A percentile compares a stretch with the other conserved stretches of the same genome.
phyloP scores from a whole-genome alignment of 1,140 invertebrate genomes.

The Oncopodura yosiiana region DNA sequence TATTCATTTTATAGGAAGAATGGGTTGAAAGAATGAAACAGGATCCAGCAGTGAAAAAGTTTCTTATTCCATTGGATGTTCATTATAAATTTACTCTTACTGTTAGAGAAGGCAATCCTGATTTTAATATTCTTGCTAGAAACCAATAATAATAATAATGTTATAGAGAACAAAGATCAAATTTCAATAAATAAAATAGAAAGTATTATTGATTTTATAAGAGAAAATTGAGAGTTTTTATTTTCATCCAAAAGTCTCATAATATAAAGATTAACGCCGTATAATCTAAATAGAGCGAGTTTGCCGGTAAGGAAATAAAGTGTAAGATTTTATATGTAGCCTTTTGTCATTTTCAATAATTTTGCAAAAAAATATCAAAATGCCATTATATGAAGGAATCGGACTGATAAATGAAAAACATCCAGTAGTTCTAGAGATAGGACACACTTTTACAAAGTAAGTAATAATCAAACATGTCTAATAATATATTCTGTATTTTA shows the following conservation, averaged over 20 bases:
- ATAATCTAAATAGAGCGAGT: too few relatives aligned
- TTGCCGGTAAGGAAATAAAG: too few relatives aligned
- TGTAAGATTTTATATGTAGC: neutral
- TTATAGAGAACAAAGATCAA: too few relatives aligned
- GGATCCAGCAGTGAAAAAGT: constrained; percentile 55
- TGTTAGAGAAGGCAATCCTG: constrained; percentile 7
- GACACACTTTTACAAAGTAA: constrained; percentile 87
- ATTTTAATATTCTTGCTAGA: constrained; percentile 17
- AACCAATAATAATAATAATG: too few relatives aligned
- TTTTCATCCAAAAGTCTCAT: too few relatives aligned
- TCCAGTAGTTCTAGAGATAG: constrained; percentile 81
- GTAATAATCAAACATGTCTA: constrained; percentile 21
- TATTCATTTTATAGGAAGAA: constrained; percentile 51
- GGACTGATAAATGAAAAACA: constrained; percentile 72
- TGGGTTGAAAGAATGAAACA: constrained; percentile 59
- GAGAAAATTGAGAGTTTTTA: too few relatives aligned
- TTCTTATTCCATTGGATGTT: constrained; percentile 52
- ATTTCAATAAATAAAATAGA: too few relatives aligned
- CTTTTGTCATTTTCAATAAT: neutral
- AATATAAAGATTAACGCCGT: too few relatives aligned
- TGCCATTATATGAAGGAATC: constrained; percentile 63
- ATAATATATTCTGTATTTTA: neutral
- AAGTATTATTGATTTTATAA: too few relatives aligned
- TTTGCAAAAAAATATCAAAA: constrained; percentile 23
- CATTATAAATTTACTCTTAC: constrained; percentile 54